These are phyloP conservation scores for Notiomystis cincta DNA, from an alignment of 2,113 vertebrate species.

Conservation along the genomic window DNA sequence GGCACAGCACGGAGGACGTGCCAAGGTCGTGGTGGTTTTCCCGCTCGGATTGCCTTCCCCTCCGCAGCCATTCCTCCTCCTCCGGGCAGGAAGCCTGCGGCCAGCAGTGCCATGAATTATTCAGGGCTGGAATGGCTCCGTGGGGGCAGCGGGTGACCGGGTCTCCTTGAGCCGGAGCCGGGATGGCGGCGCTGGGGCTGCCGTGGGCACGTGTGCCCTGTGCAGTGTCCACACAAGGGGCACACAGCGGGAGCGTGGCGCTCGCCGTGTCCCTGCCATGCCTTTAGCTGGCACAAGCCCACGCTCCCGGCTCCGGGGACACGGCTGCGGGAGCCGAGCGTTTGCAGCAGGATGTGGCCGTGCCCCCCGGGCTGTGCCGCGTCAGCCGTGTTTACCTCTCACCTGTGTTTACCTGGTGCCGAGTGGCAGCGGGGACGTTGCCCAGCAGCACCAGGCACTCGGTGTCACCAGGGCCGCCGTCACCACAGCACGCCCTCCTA, in stretches of 20 bases:
- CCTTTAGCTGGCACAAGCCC: background rate
- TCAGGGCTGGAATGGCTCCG: slow-evolving; percentile 17
- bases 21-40: slow-evolving; percentile 37
- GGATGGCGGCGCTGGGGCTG: background rate
- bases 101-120: slow-evolving; percentile 62
- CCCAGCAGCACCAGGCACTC: background rate
- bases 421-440: background rate
- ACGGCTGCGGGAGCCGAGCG: rapidly evolving
- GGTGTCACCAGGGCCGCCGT: background rate
- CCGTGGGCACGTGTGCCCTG: background rate
- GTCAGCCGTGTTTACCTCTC: background rate
- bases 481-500: background rate
- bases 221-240: rapidly evolving
- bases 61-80: background rate
- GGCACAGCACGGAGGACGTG: background rate
- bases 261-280: rapidly evolving
- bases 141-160: slow-evolving; percentile 18
- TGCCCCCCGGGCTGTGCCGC: background rate
- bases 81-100: slow-evolving; percentile 59
- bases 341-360: background rate
- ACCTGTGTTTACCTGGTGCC: background rate
- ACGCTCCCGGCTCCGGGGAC: background rate
- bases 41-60: background rate
- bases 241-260: rapidly evolving
- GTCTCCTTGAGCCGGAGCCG: slow-evolving; percentile 48